These are phyloP conservation scores for Nesometra sesokonis DNA, from an alignment of 35 echinoderm and acorn worm genomes.

Conservation along the genomic window DNA sequence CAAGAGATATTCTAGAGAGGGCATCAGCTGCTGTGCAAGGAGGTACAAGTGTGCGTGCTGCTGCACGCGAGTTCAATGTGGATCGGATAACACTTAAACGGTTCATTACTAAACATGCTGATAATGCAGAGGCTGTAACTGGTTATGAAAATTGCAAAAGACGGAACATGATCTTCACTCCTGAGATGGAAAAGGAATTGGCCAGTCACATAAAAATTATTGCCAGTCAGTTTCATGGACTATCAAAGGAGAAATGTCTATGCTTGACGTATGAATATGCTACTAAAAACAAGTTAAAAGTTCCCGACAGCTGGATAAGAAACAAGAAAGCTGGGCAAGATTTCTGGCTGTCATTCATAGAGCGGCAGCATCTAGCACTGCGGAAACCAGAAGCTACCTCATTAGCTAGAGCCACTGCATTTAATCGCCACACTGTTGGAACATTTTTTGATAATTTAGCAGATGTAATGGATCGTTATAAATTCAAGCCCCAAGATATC, in stretches of 20 bases:
- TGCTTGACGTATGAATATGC: slow-evolving; percentile 30
- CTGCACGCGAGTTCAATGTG: slow-evolving; percentile 5
- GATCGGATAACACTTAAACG: slow-evolving; percentile 36
- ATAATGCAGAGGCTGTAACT: slow-evolving; percentile 1
- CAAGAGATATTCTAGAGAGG: slow-evolving; percentile 4
- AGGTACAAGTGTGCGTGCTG: slow-evolving; percentile 31
- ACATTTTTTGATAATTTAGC: slow-evolving; percentile 45
- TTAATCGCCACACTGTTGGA: slow-evolving; percentile 20
- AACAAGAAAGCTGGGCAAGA: slow-evolving; percentile 14
- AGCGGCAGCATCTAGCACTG: slow-evolving; percentile 34
- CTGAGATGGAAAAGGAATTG: slow-evolving; percentile 34
- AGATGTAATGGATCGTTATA: slow-evolving; percentile 22
- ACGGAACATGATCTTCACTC: slow-evolving; percentile 17
- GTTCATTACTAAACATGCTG: slow-evolving; percentile 20
- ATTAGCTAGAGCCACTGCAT: slow-evolving; percentile 28
- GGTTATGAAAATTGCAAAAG: slow-evolving; percentile 13
- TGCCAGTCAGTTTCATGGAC: slow-evolving; percentile 17
- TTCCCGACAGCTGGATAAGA: slow-evolving; percentile 31
- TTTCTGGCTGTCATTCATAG: slow-evolving; percentile 38
- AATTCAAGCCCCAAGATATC: slow-evolving; percentile 24
- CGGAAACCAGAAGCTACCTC: slow-evolving; percentile 35
- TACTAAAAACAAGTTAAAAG: slow-evolving; percentile 6
- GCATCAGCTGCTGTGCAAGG: slow-evolving; percentile 12
- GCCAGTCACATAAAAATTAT: slow-evolving; percentile 17
- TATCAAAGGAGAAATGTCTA: slow-evolving; percentile 23